These are phyloP conservation scores for Parapsyche elsis DNA, from an alignment of 1,140 invertebrate species.

Conservation along the genomic window DNA sequence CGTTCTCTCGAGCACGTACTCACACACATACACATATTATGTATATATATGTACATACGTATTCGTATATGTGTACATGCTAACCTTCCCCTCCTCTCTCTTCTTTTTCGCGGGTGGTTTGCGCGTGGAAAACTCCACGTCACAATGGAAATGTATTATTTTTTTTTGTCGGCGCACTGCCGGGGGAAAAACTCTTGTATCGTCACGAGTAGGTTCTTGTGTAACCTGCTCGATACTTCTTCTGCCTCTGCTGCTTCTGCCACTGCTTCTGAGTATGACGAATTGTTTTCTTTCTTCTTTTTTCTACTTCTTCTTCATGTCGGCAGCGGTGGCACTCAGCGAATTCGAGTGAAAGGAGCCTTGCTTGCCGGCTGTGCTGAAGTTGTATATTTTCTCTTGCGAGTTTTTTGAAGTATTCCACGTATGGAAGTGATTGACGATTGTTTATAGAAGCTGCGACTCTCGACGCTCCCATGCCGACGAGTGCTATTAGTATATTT, in stretches of 20 bases:
- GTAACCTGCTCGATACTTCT: conserved; percentile 22
- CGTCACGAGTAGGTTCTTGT: conserved; percentile 36
- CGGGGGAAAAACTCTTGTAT: conserved; percentile 36
- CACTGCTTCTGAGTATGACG: conserved; percentile 28
- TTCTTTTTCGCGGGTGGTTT: neutral
- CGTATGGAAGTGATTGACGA: too few species aligned
- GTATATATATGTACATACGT: neutral
- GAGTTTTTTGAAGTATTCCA: too few species aligned
- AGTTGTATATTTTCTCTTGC: too few species aligned
- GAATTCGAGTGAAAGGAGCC: neutral
- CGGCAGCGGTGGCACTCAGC: conserved; percentile 5
- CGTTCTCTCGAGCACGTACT: conserved; percentile 9
- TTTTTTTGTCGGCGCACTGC: conserved; percentile 29
- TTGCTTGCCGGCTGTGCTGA: neutral
- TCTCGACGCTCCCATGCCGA: too few species aligned
- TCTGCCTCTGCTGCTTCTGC: neutral
- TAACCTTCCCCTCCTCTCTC: neutral
- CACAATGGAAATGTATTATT: conserved; percentile 48
- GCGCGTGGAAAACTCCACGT: conserved; percentile 36
- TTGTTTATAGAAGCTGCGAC: too few species aligned
- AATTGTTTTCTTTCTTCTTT: conserved; percentile 30
- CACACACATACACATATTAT: neutral
- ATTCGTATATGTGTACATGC: neutral
- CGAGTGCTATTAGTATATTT: too few species aligned
- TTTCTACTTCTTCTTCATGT: too few species aligned